Conservation (phyloP, 2,113 vertebrate genomes). For the Phaetusa simplex region DNA sequence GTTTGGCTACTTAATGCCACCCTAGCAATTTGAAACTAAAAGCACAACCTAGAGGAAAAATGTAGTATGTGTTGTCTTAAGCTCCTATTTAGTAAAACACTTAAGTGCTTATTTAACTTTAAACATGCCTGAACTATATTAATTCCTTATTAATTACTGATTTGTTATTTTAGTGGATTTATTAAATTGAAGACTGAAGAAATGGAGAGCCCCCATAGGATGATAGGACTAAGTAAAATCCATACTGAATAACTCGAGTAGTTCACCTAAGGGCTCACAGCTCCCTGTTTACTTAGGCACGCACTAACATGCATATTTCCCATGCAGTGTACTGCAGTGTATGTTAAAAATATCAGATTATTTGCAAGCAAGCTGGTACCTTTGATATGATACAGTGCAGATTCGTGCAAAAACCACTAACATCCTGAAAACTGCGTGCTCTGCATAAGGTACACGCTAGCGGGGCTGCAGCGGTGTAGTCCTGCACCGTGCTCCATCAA, state of each 20-base stretch:
- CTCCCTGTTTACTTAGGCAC: neutral
- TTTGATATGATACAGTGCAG: neutral
- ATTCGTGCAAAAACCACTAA: neutral
- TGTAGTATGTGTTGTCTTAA: neutral
- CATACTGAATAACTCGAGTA: neutral
- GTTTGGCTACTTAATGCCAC: neutral
- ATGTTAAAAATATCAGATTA: neutral
- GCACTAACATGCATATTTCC: neutral
- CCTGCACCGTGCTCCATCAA: fast-evolving
- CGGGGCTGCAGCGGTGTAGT: neutral
- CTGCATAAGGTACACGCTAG: neutral
- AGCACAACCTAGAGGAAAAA: neutral
- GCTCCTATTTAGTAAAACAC: neutral
- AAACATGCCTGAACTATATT: neutral
- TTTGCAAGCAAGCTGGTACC: neutral
- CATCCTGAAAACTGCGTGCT: neutral
- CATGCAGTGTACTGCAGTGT: neutral
- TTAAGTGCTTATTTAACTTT: neutral
- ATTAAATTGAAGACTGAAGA: slow-evolving; percentile 28
- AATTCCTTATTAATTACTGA: slow-evolving; percentile 19
- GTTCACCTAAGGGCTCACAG: neutral
- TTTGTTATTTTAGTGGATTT: slow-evolving; percentile 30
- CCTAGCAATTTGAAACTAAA: neutral
- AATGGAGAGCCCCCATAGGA: neutral
- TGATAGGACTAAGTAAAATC: neutral